Evolutionary conservation across 2,797 vertebrate species (phyloP).

Genomic region (Molossus alvarezi): DNA sequence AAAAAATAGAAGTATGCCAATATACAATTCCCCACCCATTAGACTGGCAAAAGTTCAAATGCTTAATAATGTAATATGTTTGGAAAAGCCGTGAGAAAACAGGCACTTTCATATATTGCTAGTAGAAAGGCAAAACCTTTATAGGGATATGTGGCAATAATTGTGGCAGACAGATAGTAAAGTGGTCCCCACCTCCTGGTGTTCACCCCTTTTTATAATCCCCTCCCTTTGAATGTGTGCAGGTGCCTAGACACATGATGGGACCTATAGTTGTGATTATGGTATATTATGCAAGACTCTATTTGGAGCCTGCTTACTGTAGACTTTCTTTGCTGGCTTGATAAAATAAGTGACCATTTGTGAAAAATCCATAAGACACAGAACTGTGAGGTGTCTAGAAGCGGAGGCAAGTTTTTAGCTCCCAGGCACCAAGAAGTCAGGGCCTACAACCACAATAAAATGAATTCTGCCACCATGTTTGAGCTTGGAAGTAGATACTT

Average conservation of each 20-base stretch:
- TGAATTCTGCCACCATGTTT: background rate
- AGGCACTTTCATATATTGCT: background rate
- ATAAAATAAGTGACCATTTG: background rate
- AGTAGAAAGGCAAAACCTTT: background rate
- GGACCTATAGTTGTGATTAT: background rate
- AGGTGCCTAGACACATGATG: background rate
- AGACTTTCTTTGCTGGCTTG: background rate
- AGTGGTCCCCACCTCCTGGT: background rate
- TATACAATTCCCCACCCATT: background rate
- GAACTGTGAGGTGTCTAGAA: background rate
- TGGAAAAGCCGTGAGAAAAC: constrained; percentile 1
- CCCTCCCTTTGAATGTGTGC: no score
- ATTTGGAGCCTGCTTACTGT: background rate
- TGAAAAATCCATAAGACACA: constrained; percentile 11
- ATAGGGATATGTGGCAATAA: background rate
- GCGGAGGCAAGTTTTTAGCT: background rate
- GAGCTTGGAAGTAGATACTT: background rate
- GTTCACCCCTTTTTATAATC: background rate
- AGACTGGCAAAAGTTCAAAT: background rate
- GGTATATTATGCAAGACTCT: background rate
- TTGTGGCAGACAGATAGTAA: background rate
- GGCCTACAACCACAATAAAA: background rate
- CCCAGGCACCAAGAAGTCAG: background rate
- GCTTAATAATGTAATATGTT: background rate
- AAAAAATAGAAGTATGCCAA: constrained; percentile 11